Conservation (phyloP, 2,888 invertebrate species). For the Parnassius orleans region DNA sequence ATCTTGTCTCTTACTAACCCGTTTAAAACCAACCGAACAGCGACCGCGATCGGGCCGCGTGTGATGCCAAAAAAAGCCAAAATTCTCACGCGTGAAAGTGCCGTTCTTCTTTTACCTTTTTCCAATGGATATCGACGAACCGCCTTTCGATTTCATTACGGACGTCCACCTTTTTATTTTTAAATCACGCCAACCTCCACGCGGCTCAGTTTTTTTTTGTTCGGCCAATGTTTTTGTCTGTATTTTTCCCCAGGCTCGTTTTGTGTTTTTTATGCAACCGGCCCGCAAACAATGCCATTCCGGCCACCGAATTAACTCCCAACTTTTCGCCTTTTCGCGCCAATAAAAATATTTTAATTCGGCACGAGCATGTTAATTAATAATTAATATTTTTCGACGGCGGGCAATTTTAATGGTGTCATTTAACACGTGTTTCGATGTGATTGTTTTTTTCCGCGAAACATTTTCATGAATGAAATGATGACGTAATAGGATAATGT, state of each 20-base stretch:
- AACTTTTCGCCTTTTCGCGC: slow-evolving; percentile 75
- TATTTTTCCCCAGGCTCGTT: slow-evolving; percentile 65
- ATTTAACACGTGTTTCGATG: slow-evolving; percentile 75
- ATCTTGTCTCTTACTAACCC: slow-evolving; percentile 47
- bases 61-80: slow-evolving; percentile 65
- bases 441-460: slow-evolving; percentile 71
- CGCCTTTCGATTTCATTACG: slow-evolving; percentile 82
- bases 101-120: slow-evolving; percentile 73
- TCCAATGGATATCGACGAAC: slow-evolving; percentile 78
- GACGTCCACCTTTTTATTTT: slow-evolving; percentile 77
- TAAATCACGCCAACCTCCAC: slow-evolving; percentile 75
- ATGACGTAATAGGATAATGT: slow-evolving; percentile 81
- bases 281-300: slow-evolving; percentile 78
- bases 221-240: slow-evolving; percentile 58
- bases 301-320: slow-evolving; percentile 77
- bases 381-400: slow-evolving; percentile 79
- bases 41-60: slow-evolving; percentile 43
- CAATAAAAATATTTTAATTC: slow-evolving; percentile 80
- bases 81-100: slow-evolving; percentile 80
- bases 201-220: slow-evolving; percentile 64
- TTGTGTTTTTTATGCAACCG: slow-evolving; percentile 71
- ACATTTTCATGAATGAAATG: slow-evolving; percentile 78
- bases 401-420: slow-evolving; percentile 66
- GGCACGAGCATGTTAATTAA: slow-evolving; percentile 71
- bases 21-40: slow-evolving; percentile 42